Conservation (phyloP, 2,113 vertebrate genomes). For the Strix uralensis region DNA sequence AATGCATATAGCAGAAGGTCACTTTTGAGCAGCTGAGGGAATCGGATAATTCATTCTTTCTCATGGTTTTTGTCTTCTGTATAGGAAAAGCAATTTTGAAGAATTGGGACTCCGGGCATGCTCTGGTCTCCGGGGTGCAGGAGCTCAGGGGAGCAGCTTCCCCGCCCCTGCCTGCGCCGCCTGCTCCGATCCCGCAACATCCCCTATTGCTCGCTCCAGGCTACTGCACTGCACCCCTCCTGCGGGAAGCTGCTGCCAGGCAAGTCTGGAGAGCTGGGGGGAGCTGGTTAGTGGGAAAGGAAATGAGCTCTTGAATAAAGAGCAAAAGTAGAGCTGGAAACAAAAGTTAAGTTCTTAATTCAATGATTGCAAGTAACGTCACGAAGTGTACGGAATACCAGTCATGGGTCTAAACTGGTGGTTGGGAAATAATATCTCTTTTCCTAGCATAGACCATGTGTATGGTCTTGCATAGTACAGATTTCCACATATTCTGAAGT, state of each 20-base stretch:
- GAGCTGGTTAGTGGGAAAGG: not conserved
- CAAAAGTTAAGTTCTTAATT: not conserved
- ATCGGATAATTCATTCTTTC: rapidly evolving
- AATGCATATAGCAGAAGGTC: not conserved
- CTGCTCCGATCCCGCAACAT: not conserved
- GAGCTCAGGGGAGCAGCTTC: not conserved
- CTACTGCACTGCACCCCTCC: not conserved
- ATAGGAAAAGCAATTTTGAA: not conserved
- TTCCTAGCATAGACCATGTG: not conserved
- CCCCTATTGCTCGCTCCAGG: not conserved
- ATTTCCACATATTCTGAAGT: not conserved
- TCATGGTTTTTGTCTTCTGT: not conserved
- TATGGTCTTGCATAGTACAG: not conserved
- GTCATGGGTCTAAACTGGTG: not conserved
- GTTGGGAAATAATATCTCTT: not conserved
- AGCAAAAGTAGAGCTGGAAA: not conserved
- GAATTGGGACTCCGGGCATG: not conserved
- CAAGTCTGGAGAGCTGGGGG: not conserved
- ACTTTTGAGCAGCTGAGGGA: not conserved
- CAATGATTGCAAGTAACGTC: not conserved
- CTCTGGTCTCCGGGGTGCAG: not conserved
- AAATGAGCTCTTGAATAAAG: not conserved
- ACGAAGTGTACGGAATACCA: not conserved
- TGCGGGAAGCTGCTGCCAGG: not conserved
- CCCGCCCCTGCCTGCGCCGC: not conserved